phyloP scores from a whole-genome alignment of 1,140 invertebrate species.

The Caenorhabditis remanei region DNA sequence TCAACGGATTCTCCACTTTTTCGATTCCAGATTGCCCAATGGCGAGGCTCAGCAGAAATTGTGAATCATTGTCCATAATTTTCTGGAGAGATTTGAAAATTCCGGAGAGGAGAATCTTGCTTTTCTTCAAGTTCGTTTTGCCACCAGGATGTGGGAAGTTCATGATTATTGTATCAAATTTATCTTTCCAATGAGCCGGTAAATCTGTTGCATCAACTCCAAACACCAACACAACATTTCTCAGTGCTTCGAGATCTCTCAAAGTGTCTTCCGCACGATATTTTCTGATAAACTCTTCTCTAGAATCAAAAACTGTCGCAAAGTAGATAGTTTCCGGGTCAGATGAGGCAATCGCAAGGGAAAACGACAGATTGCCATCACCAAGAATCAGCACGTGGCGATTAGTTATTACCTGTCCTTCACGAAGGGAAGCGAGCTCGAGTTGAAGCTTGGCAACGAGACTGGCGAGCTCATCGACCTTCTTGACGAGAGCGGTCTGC shows the following conservation, averaged over 20 bases:
- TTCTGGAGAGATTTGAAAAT: slow-evolving; percentile 65
- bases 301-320: slow-evolving; percentile 69
- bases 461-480: slow-evolving; percentile 10
- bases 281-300: slow-evolving; percentile 65
- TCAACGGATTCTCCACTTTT: neutral
- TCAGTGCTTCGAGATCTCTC: slow-evolving; percentile 39
- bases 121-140: slow-evolving; percentile 70
- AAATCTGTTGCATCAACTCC: slow-evolving; percentile 70
- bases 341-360: slow-evolving; percentile 61
- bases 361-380: slow-evolving; percentile 73
- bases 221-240: slow-evolving; percentile 66
- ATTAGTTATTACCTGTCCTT: slow-evolving; percentile 43
- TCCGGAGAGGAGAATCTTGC: slow-evolving; percentile 62
- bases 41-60: slow-evolving; percentile 70
- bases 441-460: slow-evolving; percentile 20
- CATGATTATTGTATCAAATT: slow-evolving; percentile 68
- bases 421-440: neutral
- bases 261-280: slow-evolving; percentile 65
- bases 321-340: slow-evolving; percentile 60
- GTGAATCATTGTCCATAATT: slow-evolving; percentile 53
- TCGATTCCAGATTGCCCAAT: slow-evolving; percentile 68
- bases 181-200: slow-evolving; percentile 30
- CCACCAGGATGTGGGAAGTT: slow-evolving; percentile 75
- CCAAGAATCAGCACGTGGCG: slow-evolving; percentile 69
- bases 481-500: slow-evolving; percentile 15